phyloP scores from a whole-genome alignment of 2,113 vertebrate genomes.

The Callochromis pleurospilus region DNA sequence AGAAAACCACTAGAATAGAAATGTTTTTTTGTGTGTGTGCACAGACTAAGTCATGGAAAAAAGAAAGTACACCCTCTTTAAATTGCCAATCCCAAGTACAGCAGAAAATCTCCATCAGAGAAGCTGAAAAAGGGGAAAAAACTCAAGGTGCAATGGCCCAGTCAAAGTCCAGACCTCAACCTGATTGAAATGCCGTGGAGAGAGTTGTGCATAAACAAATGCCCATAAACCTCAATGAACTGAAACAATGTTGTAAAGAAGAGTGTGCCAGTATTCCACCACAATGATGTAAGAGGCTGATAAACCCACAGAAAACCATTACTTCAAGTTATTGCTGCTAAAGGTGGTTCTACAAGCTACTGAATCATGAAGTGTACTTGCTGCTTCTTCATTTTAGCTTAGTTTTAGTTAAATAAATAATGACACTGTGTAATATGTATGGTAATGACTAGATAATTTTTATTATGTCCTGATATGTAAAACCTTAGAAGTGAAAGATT shows the following conservation, averaged over 20 bases:
- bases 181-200: neutral
- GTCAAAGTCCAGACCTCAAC: neutral
- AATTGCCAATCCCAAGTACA: neutral
- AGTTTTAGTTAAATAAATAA: neutral
- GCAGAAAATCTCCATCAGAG: neutral
- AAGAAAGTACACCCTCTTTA: neutral
- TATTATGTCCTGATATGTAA: neutral
- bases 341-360: neutral
- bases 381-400: neutral
- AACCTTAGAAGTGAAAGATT: neutral
- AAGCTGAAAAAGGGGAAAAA: neutral
- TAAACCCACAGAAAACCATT: neutral
- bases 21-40: neutral
- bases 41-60: neutral
- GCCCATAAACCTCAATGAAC: neutral
- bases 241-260: neutral
- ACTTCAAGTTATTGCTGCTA: neutral
- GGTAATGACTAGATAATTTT: neutral
- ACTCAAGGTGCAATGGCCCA: neutral
- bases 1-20: neutral
- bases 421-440: neutral
- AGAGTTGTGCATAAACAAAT: neutral
- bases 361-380: neutral
- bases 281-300: neutral
- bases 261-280: neutral